Percentiles rank a stretch among this genome's conserved stretches.
These are phyloP conservation scores for Tadarida brasiliensis DNA, from an alignment of 2,797 vertebrate species.

Conservation along the genomic window DNA sequence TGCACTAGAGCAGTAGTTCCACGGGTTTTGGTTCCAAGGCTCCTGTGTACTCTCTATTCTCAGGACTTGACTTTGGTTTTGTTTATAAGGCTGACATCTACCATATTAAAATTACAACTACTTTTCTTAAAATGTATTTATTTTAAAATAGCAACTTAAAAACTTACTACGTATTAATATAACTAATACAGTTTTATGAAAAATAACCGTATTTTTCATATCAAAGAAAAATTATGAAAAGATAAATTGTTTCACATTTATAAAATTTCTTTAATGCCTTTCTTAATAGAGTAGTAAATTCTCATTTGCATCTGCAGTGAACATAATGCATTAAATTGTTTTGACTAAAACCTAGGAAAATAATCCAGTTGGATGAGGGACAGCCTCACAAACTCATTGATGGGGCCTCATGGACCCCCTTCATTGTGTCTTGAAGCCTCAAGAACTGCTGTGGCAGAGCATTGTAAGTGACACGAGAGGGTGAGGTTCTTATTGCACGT, in stretches of 20 bases:
- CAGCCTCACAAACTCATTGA: not conserved
- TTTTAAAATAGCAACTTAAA: not conserved
- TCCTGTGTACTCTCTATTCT: too few relatives aligned
- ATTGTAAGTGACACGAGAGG: rapidly evolving
- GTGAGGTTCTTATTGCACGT: rapidly evolving
- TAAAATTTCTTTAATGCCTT: not conserved
- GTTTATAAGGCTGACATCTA: not conserved
- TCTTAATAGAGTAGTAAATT: not conserved
- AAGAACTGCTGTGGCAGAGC: not conserved
- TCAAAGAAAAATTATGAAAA: not conserved
- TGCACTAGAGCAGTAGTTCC: rapidly evolving
- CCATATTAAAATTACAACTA: not conserved
- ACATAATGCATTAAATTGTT: not conserved
- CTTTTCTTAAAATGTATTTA: not conserved
- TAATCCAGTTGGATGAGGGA: not conserved
- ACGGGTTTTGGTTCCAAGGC: rapidly evolving
- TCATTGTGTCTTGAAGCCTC: rapidly evolving
- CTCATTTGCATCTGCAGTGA: not conserved
- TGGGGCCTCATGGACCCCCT: too few relatives aligned
- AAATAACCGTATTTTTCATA: not conserved
- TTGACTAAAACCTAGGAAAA: not conserved
- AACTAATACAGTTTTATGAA: not conserved
- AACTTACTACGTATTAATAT: not conserved
- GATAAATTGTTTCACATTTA: not conserved
- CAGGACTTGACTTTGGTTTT: not conserved